phyloP scores from a whole-genome alignment of 2,113 vertebrate species.

The Etia nguti region DNA sequence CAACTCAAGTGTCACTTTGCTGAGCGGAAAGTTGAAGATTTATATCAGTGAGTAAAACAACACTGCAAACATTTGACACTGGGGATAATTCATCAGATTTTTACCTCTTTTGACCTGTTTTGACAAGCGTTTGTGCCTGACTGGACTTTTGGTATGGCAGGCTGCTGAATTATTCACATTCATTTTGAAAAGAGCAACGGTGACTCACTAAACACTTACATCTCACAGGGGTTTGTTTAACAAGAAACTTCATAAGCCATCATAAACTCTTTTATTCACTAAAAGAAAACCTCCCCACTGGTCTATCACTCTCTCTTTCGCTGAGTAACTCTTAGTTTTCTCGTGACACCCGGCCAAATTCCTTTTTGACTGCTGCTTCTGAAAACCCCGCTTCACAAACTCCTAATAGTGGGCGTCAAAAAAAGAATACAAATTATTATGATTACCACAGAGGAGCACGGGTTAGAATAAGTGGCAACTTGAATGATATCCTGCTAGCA shows the following conservation, averaged over 20 bases:
- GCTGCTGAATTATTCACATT: background rate
- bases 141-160: background rate
- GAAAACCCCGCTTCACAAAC: background rate
- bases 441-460: background rate
- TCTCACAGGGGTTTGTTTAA: background rate
- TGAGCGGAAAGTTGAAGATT: background rate
- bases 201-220: conserved; percentile 2
- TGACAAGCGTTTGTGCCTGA: background rate
- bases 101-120: background rate
- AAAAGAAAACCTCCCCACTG: background rate
- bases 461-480: conserved; percentile 34
- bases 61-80: background rate
- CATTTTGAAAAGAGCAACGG: background rate
- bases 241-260: background rate
- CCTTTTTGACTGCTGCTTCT: conserved; percentile 32
- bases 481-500: conserved; percentile 37
- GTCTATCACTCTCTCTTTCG: background rate
- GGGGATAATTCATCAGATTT: background rate
- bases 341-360: conserved; percentile 18
- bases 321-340: background rate
- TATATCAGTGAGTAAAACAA: background rate
- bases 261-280: background rate
- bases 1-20: background rate
- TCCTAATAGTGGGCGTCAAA: conserved; percentile 32
- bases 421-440: conserved; percentile 32